Evolutionary conservation across 2,113 vertebrate genomes (phyloP), one percentile per base, ranked within the genome.

Genomic region (Phrynosoma blainvillii): DNA sequence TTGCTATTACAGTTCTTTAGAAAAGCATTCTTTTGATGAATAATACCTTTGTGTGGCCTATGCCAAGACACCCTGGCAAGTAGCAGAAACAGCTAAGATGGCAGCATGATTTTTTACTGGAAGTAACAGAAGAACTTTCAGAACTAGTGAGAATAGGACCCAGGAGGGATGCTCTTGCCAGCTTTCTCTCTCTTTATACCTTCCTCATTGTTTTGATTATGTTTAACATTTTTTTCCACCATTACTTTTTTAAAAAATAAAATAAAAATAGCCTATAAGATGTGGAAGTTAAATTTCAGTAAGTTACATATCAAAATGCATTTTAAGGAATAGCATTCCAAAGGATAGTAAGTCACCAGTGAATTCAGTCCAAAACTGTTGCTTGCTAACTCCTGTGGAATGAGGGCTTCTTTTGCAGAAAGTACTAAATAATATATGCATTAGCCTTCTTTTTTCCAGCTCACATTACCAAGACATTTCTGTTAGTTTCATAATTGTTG

Each of bases 191-290:
- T 76, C 30, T 90, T 75, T 75, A 52, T 74, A 89, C 76, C 65
- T 93, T 89, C 93, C 82, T 42, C 79, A 56, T 85, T 73, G 88
- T 93, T 94, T 92, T 85, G 81, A 91, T 92, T 89, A 27, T 40
- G 9, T 59, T 90, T 92, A 86, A 89, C 62, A 11, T 88, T 91
- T 91, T 92, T 80, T 90, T 79, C 56, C 2, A n/a, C 77, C 2
- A 13, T 27, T 13, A 3, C 42, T 70, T 70, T 47, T 47, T 47
- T 47, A 4, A 47, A 47, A 20, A 83, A 70, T 47, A 83, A 87
- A 71, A 20, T 88, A 2, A 4, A 83, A 89, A 65, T 76, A 86
- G 75, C 30, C 82, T 85, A 84, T 71, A 84, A 89, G 52, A 27
- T 84, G 65, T 79, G 68, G 77, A 91, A 92, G 84, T 36, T 7